Evolutionary conservation across 1,140 invertebrate genomes (phyloP).

Genomic region (Xylocopa sonorina): DNA sequence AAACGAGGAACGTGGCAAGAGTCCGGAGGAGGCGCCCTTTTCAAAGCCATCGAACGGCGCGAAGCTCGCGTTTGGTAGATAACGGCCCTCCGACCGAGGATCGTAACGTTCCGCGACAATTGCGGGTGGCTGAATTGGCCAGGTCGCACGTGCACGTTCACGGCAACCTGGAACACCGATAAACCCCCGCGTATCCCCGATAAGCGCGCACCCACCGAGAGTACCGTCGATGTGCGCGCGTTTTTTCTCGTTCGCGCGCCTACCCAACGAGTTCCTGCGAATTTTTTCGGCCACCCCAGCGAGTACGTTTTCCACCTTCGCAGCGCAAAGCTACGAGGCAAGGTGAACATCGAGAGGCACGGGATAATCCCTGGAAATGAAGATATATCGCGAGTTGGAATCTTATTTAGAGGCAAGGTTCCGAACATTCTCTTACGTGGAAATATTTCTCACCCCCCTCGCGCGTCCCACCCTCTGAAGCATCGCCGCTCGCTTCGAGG

Average conservation of each 20-base stretch:
- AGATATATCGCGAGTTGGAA: constrained; percentile 1
- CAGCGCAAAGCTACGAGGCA: neutral
- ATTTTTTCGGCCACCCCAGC: neutral
- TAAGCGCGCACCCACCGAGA: constrained; percentile 41
- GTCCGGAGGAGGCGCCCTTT: constrained; percentile 3
- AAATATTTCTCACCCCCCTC: neutral
- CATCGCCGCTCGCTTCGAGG: neutral
- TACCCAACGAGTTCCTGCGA: constrained; percentile 6
- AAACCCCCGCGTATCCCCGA: constrained; percentile 40
- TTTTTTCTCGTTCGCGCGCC: constrained; percentile 1
- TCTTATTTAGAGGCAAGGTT: neutral
- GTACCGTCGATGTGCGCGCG: too few relatives aligned
- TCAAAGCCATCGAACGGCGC: constrained; percentile 1
- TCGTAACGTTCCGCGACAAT: constrained; percentile 53
- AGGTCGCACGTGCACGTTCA: constrained; percentile 35
- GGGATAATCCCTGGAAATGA: constrained; percentile 38
- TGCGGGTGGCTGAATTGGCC: constrained; percentile 56
- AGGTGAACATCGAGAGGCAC: neutral
- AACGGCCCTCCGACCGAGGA: constrained; percentile 37
- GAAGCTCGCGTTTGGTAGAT: constrained; percentile 47
- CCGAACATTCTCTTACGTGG: neutral
- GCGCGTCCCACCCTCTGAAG: too few relatives aligned
- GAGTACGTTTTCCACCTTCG: constrained; percentile 14
- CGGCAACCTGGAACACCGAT: constrained; percentile 53
- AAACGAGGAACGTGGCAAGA: neutral